Conservation (phyloP, 2,888 invertebrate genomes). For the Scaptomyza cyrtandrae region DNA sequence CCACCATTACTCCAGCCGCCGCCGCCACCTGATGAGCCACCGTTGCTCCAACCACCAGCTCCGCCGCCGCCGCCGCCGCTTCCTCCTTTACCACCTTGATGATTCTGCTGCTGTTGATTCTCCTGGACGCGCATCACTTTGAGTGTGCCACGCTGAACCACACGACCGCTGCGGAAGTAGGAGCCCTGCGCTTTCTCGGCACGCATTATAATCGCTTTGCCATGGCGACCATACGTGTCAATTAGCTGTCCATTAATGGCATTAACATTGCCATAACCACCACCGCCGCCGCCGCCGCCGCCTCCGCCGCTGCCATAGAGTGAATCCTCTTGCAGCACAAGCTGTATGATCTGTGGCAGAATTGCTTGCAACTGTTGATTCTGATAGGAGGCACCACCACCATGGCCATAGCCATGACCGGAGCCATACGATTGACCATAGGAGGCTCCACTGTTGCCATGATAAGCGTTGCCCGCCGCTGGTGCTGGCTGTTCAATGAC, state of each 20-base stretch:
- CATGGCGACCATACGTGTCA: constrained; percentile 66
- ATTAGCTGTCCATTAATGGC: constrained; percentile 70
- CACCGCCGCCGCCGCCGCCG: constrained; percentile 47
- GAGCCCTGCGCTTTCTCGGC: constrained; percentile 65
- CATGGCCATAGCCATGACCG: constrained; percentile 52
- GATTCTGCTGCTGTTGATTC: constrained; percentile 51
- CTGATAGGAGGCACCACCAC: constrained; percentile 21
- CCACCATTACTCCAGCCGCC: constrained; percentile 38
- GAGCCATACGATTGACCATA: constrained; percentile 59
- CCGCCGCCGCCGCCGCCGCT: constrained; percentile 29
- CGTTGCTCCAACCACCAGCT: constrained; percentile 3
- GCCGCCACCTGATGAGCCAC: constrained; percentile 21
- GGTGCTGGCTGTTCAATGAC: constrained; percentile 66
- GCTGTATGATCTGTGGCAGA: constrained; percentile 78
- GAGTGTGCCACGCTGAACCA: constrained; percentile 75
- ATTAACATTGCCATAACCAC: constrained; percentile 45
- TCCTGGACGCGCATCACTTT: constrained; percentile 69
- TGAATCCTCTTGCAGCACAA: constrained; percentile 71
- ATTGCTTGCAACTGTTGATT: constrained; percentile 62
- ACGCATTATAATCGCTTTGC: constrained; percentile 67
- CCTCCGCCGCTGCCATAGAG: constrained; percentile 53
- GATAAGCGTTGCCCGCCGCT: constrained; percentile 50
- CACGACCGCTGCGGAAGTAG: constrained; percentile 74
- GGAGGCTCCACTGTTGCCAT: constrained; percentile 33
- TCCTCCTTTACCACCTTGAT: constrained; percentile 1